These are phyloP conservation scores for Hypselothyrea guttata DNA, from an alignment of 2,888 invertebrate species.

Conservation along the genomic window DNA sequence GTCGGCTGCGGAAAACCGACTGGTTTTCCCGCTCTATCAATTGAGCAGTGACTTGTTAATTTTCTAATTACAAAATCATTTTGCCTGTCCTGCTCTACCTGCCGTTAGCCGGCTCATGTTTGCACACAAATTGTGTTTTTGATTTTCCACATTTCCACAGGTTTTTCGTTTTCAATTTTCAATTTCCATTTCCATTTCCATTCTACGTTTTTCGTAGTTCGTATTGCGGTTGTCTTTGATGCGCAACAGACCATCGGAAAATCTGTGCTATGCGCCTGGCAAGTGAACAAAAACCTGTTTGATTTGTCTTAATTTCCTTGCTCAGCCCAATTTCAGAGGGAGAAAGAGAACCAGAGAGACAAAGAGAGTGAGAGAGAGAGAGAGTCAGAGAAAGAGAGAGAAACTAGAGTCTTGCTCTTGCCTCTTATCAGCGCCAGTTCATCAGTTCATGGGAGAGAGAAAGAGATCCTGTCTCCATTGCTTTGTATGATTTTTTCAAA, in stretches of 20 bases:
- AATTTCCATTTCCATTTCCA: neutral
- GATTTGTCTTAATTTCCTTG: slow-evolving; percentile 68
- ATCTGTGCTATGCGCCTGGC: no score
- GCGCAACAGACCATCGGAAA: slow-evolving; percentile 8
- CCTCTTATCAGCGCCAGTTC: slow-evolving; percentile 53
- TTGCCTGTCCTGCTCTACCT: slow-evolving; percentile 28
- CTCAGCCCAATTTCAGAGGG: slow-evolving; percentile 46
- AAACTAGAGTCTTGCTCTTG: no score
- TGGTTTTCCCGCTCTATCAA: slow-evolving; percentile 5
- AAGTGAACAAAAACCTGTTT: slow-evolving; percentile 57
- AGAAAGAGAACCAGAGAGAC: no score
- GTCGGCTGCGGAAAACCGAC: neutral
- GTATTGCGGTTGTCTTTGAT: slow-evolving; percentile 31
- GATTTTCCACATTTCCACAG: slow-evolving; percentile 9
- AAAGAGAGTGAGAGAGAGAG: slow-evolving; percentile 7
- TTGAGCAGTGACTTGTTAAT: slow-evolving; percentile 61
- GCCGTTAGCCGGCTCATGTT: slow-evolving; percentile 1
- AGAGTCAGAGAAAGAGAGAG: neutral
- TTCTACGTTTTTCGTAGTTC: neutral
- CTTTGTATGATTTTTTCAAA: slow-evolving; percentile 9
- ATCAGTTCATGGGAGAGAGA: slow-evolving; percentile 44
- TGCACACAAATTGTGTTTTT: neutral
- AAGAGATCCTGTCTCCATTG: slow-evolving; percentile 9
- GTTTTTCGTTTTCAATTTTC: neutral
- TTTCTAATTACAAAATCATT: slow-evolving; percentile 60